Conservation (phyloP, 2,888 invertebrate species). For the Bombylius major region DNA sequence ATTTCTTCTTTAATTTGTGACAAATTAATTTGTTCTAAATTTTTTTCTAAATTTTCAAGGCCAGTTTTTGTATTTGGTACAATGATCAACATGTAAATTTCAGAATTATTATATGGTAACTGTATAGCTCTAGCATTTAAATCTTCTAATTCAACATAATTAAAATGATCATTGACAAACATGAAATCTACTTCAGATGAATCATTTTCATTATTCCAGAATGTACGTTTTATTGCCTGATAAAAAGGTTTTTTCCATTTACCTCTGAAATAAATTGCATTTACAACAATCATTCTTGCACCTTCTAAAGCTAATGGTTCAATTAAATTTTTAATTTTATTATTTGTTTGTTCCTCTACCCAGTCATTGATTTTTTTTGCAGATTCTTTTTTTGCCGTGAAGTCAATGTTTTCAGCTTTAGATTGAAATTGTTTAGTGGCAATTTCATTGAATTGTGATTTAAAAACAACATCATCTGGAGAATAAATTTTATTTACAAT, state of each 20-base stretch:
- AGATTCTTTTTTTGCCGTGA: conserved; percentile 39
- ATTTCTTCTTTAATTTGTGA: conserved; percentile 37
- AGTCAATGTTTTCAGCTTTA: conserved; percentile 50
- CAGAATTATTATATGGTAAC: conserved; percentile 55
- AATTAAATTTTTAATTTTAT: conserved; percentile 71
- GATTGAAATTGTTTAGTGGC: conserved; percentile 51
- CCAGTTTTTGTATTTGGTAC: conserved; percentile 55
- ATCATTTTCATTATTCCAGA: conserved; percentile 46
- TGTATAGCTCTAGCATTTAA: conserved; percentile 46
- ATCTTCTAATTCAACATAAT: conserved; percentile 34
- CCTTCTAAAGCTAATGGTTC: conserved; percentile 39
- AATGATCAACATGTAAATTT: conserved; percentile 62
- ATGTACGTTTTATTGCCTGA: conserved; percentile 48
- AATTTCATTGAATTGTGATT: conserved; percentile 39
- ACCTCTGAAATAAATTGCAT: conserved; percentile 79
- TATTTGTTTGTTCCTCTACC: conserved; percentile 66
- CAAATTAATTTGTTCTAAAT: conserved; percentile 43
- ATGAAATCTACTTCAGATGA: conserved; percentile 52
- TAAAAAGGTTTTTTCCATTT: conserved; percentile 57
- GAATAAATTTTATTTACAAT: not conserved
- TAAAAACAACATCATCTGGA: not conserved
- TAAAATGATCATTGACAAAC: conserved; percentile 39
- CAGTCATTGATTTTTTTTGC: conserved; percentile 60
- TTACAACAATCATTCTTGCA: conserved; percentile 61
- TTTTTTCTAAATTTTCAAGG: conserved; percentile 44